Base-by-base conservation (phyloP, 2,113 vertebrate genomes). In the Coracopsis vasa region DNA sequence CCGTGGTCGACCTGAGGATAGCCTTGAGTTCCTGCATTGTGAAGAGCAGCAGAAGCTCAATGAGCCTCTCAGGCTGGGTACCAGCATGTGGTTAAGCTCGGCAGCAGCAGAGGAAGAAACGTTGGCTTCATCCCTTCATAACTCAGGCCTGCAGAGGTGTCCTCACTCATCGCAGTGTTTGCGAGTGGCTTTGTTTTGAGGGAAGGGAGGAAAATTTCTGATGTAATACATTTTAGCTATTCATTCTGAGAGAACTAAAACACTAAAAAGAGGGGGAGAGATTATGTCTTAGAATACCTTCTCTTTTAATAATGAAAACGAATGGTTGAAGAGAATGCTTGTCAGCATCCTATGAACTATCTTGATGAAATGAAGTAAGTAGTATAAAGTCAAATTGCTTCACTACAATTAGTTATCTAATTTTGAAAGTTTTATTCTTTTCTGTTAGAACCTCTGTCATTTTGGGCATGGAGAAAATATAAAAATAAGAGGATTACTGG, bases 21-120 rank as follows among this genome's bases (percentile, higher is more conserved):
- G 18, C 33, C 56, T 35, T 41, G 41, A 35, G 39, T 1, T 62
- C 53, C 69, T 42, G 13, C 41, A 21, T 21, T 47, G 44, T 16
- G n/a, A 16, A 44, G 53, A 80, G 67, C 29, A 51, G 18, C 39
- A 45, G 75, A 80, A 82, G 16, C 1, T 0, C 1, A 0, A 53
- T 2, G 16, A 71, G 29, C 13, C 13, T 62, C 54, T 24, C 5
- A 2, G 42, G 39, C 54, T 85, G 54, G 37, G 20, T 67, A 79
- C 54, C 33, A 85, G 86, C 45, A 74, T 0, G 0, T 9, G 24
- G 25, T 5, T 14, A 50, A 84, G 37, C n/a, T 29, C 0, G 2
- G 47, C 44, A 80, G 53, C 51, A 60, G 21, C 2, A 23, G 29
- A 85, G 19, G 23, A 80, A 56, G 61, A 82, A 80, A 35, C 6